A percentile compares a stretch with the other conserved stretches of the same genome.
Conservation (phyloP, 2,797 vertebrate species). For the Xenentodon cancila region DNA sequence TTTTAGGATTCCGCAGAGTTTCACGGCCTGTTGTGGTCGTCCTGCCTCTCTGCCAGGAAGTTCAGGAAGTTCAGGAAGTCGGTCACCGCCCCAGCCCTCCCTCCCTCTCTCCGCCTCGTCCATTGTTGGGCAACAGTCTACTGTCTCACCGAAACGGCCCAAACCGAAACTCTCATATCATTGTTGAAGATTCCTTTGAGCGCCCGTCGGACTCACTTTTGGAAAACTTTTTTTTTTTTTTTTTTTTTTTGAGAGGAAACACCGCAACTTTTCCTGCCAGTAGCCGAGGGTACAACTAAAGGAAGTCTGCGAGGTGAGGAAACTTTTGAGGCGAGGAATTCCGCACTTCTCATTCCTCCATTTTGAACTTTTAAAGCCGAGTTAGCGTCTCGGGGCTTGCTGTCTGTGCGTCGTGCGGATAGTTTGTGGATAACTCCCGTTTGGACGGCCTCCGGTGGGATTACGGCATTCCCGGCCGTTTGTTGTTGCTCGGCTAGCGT, state of each 20-base stretch:
- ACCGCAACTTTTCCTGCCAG: neutral
- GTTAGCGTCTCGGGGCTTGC: slow-evolving; percentile 52
- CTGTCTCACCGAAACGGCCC: slow-evolving; percentile 57
- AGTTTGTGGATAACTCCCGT: neutral
- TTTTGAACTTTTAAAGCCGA: slow-evolving; percentile 83
- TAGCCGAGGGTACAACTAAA: neutral
- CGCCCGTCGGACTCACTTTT: neutral
- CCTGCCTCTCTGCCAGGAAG: slow-evolving; percentile 63
- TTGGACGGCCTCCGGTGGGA: too few species aligned
- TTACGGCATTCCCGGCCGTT: slow-evolving; percentile 1
- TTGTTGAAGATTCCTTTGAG: neutral
- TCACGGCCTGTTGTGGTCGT: slow-evolving; percentile 58
- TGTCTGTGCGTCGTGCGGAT: slow-evolving; percentile 60
- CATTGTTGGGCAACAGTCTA: slow-evolving; percentile 74
- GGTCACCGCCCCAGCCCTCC: slow-evolving; percentile 67
- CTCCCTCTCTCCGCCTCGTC: slow-evolving; percentile 31
- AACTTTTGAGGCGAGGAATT: slow-evolving; percentile 72
- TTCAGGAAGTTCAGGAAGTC: slow-evolving; percentile 73
- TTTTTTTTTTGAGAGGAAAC: neutral
- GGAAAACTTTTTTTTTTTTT: neutral
- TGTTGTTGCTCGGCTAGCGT: slow-evolving; percentile 59
- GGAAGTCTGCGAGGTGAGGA: slow-evolving; percentile 37
- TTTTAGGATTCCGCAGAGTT: slow-evolving; percentile 26
- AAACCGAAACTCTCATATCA: slow-evolving; percentile 64
- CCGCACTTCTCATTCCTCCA: slow-evolving; percentile 79